Evolutionary conservation across 2,888 invertebrate genomes (phyloP).

Genomic region (Drosophila histrio): DNA sequence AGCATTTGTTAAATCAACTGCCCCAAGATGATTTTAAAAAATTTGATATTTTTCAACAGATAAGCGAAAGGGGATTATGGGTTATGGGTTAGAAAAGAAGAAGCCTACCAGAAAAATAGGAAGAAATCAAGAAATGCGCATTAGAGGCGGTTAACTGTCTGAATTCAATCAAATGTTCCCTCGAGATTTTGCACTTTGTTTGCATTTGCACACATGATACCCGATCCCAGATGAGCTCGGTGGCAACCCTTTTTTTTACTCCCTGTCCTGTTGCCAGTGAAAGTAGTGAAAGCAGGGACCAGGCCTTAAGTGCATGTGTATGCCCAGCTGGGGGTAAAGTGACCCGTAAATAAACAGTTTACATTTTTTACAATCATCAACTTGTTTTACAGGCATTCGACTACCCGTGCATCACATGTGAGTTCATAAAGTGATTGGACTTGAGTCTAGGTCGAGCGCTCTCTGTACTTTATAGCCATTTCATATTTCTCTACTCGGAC

Average conservation of each 20-base stretch:
- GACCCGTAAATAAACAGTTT: constrained; percentile 80
- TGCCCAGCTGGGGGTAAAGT: constrained; percentile 71
- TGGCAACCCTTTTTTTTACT: constrained; percentile 65
- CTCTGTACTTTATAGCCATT: neutral
- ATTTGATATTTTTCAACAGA: constrained; percentile 74
- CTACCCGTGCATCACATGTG: constrained; percentile 3
- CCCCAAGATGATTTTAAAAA: constrained; percentile 67
- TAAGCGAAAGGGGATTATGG: constrained; percentile 63
- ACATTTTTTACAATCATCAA: constrained; percentile 47
- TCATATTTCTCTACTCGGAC: constrained; percentile 28
- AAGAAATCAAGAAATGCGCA: constrained; percentile 66
- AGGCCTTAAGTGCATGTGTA: constrained; percentile 42
- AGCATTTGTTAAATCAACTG: constrained; percentile 74
- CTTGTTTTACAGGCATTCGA: constrained; percentile 27
- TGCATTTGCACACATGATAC: constrained; percentile 69
- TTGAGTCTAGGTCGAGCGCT: neutral
- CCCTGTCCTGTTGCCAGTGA: constrained; percentile 35
- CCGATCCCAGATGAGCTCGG: constrained; percentile 26
- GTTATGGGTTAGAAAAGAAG: neutral
- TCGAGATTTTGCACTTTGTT: constrained; percentile 72
- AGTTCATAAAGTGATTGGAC: constrained; percentile 18
- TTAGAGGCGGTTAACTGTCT: constrained; percentile 67
- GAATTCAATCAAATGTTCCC: constrained; percentile 80
- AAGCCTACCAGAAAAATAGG: constrained; percentile 23
- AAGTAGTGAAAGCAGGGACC: constrained; percentile 61